A percentile compares a stretch with the other conserved stretches of the same genome.
Evolutionary conservation across 2,888 invertebrate species (phyloP).

Genomic region (Chloromyia formosa): DNA sequence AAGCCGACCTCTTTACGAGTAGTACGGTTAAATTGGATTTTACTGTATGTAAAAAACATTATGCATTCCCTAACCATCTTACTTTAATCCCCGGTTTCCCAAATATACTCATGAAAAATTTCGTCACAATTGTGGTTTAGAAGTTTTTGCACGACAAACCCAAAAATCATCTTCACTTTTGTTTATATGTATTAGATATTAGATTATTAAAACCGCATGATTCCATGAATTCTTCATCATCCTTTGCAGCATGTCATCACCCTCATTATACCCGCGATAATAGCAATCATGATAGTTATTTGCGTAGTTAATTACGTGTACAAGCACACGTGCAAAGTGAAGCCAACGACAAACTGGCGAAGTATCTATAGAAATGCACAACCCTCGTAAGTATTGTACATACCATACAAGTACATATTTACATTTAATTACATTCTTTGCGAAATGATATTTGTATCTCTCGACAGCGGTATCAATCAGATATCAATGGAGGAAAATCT

Average conservation of each 20-base stretch:
- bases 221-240: no score
- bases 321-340: constrained; percentile 27
- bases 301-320: constrained; percentile 37
- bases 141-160: no score
- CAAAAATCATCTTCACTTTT: no score
- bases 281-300: constrained; percentile 25
- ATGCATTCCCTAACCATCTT: no score
- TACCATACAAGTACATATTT: not conserved
- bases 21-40: no score
- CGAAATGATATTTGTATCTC: not conserved
- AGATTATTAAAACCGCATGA: no score
- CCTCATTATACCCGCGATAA: constrained; percentile 32
- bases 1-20: no score
- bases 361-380: constrained; percentile 53
- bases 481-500: constrained; percentile 68
- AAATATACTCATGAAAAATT: no score
- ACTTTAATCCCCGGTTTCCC: no score
- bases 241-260: not conserved
- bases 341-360: constrained; percentile 49
- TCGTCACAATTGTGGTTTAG: no score
- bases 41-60: no score
- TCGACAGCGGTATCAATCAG: constrained; percentile 50
- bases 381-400: constrained; percentile 53
- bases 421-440: not conserved
- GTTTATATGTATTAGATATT: no score